phyloP scores from a whole-genome alignment of 2,113 vertebrate species.

The Cairina moschata region DNA sequence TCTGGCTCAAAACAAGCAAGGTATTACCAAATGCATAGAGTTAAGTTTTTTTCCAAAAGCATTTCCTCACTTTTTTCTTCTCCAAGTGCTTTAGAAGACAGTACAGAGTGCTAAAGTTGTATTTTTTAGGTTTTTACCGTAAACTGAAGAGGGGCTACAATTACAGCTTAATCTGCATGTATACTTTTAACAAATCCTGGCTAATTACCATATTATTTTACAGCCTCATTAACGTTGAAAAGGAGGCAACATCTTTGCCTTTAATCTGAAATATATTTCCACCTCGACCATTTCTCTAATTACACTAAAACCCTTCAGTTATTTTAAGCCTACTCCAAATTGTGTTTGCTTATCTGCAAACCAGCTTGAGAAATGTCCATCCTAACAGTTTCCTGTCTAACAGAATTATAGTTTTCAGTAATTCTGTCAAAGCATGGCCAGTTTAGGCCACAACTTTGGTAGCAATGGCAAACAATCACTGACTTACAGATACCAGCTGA shows the following conservation, averaged over 20 bases:
- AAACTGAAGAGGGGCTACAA: background rate
- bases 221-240: background rate
- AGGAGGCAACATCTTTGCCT: background rate
- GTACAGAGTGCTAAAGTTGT: background rate
- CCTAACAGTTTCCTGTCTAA: background rate
- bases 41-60: background rate
- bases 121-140: background rate
- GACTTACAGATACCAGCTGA: background rate
- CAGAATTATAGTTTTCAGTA: background rate
- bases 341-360: background rate
- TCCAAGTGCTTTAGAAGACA: background rate
- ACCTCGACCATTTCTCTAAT: background rate
- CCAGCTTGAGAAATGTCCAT: background rate
- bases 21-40: background rate
- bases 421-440: background rate
- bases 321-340: background rate
- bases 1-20: background rate
- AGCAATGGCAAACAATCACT: background rate
- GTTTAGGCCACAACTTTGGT: background rate
- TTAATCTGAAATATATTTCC: background rate
- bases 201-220: background rate
- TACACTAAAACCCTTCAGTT: background rate
- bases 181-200: background rate
- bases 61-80: background rate
- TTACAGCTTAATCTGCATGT: background rate